These are phyloP conservation scores for Erythrocebus patas DNA, from an alignment of 2,113 vertebrate genomes.

Conservation along the genomic window DNA sequence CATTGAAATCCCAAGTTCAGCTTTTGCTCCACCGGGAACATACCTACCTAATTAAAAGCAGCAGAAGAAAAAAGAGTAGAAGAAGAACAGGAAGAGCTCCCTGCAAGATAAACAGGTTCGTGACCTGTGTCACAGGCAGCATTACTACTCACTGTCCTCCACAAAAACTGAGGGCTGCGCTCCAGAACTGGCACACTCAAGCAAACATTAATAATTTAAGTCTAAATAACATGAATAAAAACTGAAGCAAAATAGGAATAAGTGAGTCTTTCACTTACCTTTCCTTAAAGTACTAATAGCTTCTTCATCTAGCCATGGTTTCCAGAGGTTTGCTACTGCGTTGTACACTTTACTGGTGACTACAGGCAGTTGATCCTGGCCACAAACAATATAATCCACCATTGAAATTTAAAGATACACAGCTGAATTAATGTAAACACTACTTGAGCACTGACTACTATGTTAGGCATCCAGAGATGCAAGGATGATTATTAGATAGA, in stretches of 20 bases:
- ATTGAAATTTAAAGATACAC: conserved; percentile 11
- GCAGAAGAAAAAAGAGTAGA: neutral
- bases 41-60: neutral
- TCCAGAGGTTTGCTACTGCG: conserved; percentile 92
- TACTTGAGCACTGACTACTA: neutral
- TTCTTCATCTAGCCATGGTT: conserved; percentile 89
- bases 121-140: neutral
- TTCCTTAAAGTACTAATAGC: conserved; percentile 89
- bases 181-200: neutral
- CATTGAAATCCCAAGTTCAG: neutral
- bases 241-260: neutral
- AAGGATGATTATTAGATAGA: neutral
- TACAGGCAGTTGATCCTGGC: conserved; percentile 92
- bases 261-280: conserved; percentile 82
- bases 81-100: neutral
- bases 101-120: neutral
- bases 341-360: conserved; percentile 88
- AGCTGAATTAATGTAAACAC: neutral
- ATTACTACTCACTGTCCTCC: neutral
- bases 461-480: neutral
- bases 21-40: neutral
- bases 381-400: conserved; percentile 58
- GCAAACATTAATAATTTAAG: neutral
- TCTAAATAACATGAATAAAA: neutral
- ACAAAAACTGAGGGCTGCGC: neutral